Percentiles rank a stretch among this genome's conserved stretches.
Conservation (phyloP, 2,888 invertebrate species). For the Lasius fuliginosus region DNA sequence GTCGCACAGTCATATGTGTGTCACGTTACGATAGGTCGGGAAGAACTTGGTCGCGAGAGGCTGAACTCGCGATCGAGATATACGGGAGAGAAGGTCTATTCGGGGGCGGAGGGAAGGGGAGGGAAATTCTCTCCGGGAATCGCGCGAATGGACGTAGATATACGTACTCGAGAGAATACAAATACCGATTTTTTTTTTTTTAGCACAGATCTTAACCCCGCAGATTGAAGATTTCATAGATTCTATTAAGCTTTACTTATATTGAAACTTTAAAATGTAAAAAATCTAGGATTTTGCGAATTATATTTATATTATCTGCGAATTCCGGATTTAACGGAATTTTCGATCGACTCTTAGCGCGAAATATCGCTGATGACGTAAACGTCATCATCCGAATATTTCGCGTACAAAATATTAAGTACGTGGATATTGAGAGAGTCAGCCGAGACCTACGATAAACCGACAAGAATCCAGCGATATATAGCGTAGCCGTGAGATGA, state of each 20-base stretch:
- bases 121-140: background rate
- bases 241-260: background rate
- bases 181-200: slow-evolving; percentile 17
- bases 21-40: slow-evolving; percentile 70
- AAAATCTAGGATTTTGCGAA: background rate
- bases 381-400: background rate
- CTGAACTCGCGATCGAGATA: background rate
- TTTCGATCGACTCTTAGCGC: background rate
- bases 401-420: too few relatives aligned
- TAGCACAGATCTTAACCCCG: background rate
- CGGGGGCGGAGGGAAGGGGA: background rate
- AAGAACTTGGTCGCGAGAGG: slow-evolving; percentile 39
- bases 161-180: background rate
- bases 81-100: background rate
- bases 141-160: background rate
- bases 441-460: background rate
- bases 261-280: background rate
- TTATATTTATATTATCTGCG: background rate
- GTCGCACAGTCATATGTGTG: slow-evolving; percentile 41
- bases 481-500: background rate
- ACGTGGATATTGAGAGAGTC: background rate
- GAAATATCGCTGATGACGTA: background rate
- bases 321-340: background rate
- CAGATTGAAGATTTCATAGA: background rate
- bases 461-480: background rate